phyloP scores from a whole-genome alignment of 2,797 vertebrate species.

The Gadopsis marmoratus region DNA sequence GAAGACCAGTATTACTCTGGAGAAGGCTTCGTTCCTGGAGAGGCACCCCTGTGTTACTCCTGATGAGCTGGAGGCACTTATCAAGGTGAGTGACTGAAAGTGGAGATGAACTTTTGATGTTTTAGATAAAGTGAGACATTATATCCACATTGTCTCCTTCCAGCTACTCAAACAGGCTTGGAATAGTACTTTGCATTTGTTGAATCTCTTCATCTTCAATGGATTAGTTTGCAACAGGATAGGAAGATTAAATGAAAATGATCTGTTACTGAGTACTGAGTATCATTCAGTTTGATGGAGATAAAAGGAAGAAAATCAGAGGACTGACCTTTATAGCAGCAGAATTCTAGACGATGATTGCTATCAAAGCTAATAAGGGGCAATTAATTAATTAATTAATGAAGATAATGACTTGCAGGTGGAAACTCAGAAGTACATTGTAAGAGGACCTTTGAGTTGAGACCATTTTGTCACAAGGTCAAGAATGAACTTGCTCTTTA shows the following conservation, averaged over 20 bases:
- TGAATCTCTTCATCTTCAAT: conserved; percentile 5
- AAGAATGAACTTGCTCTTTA: neutral
- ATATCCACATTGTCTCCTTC: neutral
- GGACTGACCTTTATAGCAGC: conserved; percentile 37
- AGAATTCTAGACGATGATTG: conserved; percentile 40
- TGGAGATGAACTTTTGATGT: conserved; percentile 9
- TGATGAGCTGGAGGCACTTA: conserved; percentile 91
- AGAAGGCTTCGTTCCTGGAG: conserved; percentile 93
- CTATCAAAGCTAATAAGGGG: conserved; percentile 44
- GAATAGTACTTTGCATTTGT: neutral
- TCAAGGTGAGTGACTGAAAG: conserved; percentile 87
- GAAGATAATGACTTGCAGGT: neutral
- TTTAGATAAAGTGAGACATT: neutral
- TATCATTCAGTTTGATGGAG: conserved; percentile 19
- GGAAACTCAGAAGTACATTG: neutral
- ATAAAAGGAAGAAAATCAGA: conserved; percentile 27
- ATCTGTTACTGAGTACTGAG: conserved; percentile 1
- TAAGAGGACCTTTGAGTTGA: neutral
- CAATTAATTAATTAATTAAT: conserved; percentile 42
- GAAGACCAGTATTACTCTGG: conserved; percentile 91
- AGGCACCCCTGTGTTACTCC: conserved; percentile 91
- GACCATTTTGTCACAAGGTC: neutral
- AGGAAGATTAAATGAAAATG: conserved; percentile 4
- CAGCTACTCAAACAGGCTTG: neutral
- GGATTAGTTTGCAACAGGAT: conserved; percentile 12